Percentiles rank a stretch among this genome's conserved stretches.
These are phyloP conservation scores for Nansenia antarctica DNA, from an alignment of 2,113 vertebrate species.

Conservation along the genomic window DNA sequence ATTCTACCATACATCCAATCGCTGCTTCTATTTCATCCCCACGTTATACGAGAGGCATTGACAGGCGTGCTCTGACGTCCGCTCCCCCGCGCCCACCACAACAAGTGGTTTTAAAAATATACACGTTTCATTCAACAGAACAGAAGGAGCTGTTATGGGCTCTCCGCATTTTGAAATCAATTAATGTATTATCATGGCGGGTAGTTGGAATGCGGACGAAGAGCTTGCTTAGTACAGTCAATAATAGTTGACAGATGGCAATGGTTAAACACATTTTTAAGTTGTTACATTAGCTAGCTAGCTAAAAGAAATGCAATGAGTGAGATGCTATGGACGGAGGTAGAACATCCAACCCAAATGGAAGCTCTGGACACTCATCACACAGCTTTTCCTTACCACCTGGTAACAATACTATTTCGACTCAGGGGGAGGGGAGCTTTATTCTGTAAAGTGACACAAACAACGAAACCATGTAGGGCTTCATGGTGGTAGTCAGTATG, in stretches of 20 bases:
- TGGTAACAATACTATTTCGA: too few species aligned
- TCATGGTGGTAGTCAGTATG: too few species aligned
- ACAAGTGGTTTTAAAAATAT: not conserved
- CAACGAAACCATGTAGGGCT: too few species aligned
- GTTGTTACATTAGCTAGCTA: not conserved
- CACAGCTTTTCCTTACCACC: not conserved
- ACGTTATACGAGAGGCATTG: slow-evolving; percentile 8
- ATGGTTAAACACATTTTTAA: not conserved
- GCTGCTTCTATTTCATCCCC: not conserved
- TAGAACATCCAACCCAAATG: not conserved
- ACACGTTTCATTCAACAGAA: too few species aligned
- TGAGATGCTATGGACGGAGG: not conserved
- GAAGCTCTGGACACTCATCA: not conserved
- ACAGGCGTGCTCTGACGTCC: not conserved
- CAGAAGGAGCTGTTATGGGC: too few species aligned
- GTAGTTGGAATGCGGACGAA: too few species aligned
- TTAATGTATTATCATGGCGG: too few species aligned
- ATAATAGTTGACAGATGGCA: too few species aligned
- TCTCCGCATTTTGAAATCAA: not conserved
- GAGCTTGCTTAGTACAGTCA: too few species aligned
- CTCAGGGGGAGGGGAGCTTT: too few species aligned
- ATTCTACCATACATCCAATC: not conserved
- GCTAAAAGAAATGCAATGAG: not conserved
- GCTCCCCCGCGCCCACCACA: not conserved
- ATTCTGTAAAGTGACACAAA: too few species aligned